Evolutionary conservation across 2,888 invertebrate genomes (phyloP).

Genomic region (Drosophila hamatofila): DNA sequence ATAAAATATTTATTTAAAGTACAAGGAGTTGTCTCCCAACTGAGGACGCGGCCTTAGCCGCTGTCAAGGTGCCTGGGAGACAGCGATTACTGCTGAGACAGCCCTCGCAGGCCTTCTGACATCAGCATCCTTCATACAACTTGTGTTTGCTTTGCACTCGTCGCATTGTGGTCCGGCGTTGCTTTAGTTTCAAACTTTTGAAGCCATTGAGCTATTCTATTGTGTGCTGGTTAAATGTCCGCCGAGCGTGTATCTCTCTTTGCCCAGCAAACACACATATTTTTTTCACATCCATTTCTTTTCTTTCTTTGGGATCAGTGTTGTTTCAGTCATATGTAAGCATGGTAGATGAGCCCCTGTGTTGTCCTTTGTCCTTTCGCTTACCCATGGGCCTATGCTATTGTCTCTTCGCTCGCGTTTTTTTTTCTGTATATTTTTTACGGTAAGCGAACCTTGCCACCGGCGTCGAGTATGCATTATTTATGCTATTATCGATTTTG

Average conservation of each 20-base stretch:
- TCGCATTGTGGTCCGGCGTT: slow-evolving; percentile 41
- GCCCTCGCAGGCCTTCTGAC: slow-evolving; percentile 39
- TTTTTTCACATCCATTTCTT: slow-evolving; percentile 44
- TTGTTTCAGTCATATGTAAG: slow-evolving; percentile 73
- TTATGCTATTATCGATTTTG: slow-evolving; percentile 79
- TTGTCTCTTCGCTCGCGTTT: slow-evolving; percentile 60
- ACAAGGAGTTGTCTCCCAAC: not conserved
- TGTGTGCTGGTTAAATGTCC: slow-evolving; percentile 54
- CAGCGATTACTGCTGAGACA: slow-evolving; percentile 29
- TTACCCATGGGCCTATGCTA: slow-evolving; percentile 67
- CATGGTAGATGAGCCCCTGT: slow-evolving; percentile 40
- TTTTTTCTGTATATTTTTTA: slow-evolving; percentile 20
- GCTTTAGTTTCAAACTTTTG: slow-evolving; percentile 58
- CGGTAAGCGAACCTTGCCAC: slow-evolving; percentile 27
- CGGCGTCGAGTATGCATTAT: slow-evolving; percentile 68
- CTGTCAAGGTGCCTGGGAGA: slow-evolving; percentile 21
- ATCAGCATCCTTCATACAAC: slow-evolving; percentile 27
- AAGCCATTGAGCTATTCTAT: slow-evolving; percentile 69
- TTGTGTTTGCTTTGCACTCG: slow-evolving; percentile 50
- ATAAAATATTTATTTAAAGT: not conserved
- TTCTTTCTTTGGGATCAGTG: slow-evolving; percentile 2
- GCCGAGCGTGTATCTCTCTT: slow-evolving; percentile 13
- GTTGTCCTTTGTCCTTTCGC: slow-evolving; percentile 62
- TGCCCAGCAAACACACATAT: slow-evolving; percentile 18
- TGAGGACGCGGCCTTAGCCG: not conserved